A percentile compares a stretch with the other conserved stretches of the same genome.
phyloP scores from a whole-genome alignment of 2,113 vertebrate genomes.

The Oreochromis aureus region DNA sequence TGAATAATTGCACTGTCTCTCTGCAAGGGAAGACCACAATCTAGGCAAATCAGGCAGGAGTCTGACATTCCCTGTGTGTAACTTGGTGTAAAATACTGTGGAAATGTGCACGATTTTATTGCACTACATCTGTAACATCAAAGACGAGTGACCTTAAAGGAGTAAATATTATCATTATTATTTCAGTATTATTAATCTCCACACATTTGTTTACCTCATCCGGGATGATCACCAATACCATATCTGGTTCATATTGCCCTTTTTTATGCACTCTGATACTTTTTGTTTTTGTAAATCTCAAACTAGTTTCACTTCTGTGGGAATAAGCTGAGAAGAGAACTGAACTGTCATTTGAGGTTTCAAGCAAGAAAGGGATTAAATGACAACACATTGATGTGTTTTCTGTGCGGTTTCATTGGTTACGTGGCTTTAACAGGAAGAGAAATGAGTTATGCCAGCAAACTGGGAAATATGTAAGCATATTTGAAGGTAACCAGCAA shows the following conservation, averaged over 20 bases:
- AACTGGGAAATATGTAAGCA: not conserved
- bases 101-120: not conserved
- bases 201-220: not conserved
- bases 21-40: not conserved
- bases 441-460: not conserved
- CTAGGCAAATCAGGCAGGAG: not conserved
- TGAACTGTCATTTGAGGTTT: not conserved
- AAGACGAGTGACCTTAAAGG: not conserved
- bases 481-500: not conserved
- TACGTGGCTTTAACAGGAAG: not conserved
- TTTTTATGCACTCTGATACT: not conserved
- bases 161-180: not conserved
- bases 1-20: not conserved
- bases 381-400: not conserved
- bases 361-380: not conserved
- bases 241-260: not conserved
- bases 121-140: accelerated
- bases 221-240: accelerated
- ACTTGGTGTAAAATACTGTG: not conserved
- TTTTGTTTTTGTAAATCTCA: not conserved
- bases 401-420: not conserved
- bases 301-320: not conserved
- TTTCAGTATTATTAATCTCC: not conserved
- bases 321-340: not conserved
- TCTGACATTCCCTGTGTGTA: not conserved